Conservation (phyloP, 2,113 vertebrate species). For the Gymnogyps californianus region DNA sequence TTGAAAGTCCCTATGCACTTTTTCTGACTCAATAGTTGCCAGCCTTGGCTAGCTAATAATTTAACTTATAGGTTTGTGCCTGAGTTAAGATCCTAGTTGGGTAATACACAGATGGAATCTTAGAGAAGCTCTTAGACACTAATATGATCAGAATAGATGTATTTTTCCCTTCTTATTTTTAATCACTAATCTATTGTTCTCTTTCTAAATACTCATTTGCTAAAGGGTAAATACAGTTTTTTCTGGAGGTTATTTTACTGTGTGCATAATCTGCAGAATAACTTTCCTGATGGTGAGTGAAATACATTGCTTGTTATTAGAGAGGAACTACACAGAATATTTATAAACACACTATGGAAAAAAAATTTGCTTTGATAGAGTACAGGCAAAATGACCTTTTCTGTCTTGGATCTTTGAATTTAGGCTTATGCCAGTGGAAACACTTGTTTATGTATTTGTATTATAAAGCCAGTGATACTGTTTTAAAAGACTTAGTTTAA, state of each 20-base stretch:
- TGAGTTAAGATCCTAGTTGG: not conserved
- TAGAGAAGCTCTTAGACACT: not conserved
- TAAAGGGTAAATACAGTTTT: not conserved
- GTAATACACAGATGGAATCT: not conserved
- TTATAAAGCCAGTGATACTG: too few relatives aligned
- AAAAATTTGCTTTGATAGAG: not conserved
- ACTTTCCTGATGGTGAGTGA: not conserved
- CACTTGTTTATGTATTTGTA: not conserved
- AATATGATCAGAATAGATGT: not conserved
- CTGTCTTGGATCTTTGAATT: not conserved
- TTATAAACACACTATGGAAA: not conserved
- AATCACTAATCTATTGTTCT: not conserved
- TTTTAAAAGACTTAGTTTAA: not conserved
- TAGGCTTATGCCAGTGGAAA: not conserved
- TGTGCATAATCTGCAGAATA: not conserved
- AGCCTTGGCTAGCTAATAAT: not conserved
- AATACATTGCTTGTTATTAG: not conserved
- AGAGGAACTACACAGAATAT: not conserved
- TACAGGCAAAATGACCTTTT: not conserved
- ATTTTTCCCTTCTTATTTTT: not conserved
- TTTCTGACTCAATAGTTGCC: not conserved
- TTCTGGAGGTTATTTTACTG: not conserved
- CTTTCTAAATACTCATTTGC: not conserved
- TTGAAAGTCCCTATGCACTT: rapidly evolving
- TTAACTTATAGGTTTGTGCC: not conserved